Base-by-base conservation (phyloP, 2,113 vertebrate genomes). In the Proteles cristata region DNA sequence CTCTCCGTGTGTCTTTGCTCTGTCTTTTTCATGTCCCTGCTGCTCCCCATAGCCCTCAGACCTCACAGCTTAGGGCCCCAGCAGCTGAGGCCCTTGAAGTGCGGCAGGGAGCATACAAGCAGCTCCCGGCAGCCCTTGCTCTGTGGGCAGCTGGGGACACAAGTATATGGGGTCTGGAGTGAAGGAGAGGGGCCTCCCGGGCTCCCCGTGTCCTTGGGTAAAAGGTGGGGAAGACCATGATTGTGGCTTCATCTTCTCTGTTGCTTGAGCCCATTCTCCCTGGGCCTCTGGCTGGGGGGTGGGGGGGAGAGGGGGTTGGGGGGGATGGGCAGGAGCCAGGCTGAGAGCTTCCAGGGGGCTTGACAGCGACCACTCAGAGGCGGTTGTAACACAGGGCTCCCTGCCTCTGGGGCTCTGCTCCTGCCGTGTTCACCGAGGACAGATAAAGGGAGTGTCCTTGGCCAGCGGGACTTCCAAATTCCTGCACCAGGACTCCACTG, bases 191-290 rank as follows among this genome's bases (percentile, higher is more conserved):
- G 71, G 69, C 28, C 16, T 7, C 7, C 5, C 0, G 1, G 45
- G 28, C 11, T 55, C 80, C 48, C 17, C 6, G 73, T 43, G 66
- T 23, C 55, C 43, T 33, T 0, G 23, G 28, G 31, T 1, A 0
- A 76, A 16, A n/a, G 0, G 0, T 12, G 43, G 3, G 11, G 17
- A 55, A 16, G 1, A 5, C 9, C 31, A 8, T 3, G 12, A 61
- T 7, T 19, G 39, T 5, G 45, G 58, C 6, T 48, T 14, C 19
- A 10, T 26, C 28, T 79, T 19, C 87, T 45, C 63, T 71, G 93
- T 17, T 71, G 35, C 28, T 58, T 5, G 31, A 33, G 33, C 19
- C 16, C 1, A 11, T 39, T 80, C 35, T 28, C n/a, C 48, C 45
- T 19, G 39, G 7, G n/a, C 12, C 50, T 28, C 45, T 0, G 4